Conservation (phyloP, 2,797 vertebrate species). For the Pangasius mekongensis region DNA sequence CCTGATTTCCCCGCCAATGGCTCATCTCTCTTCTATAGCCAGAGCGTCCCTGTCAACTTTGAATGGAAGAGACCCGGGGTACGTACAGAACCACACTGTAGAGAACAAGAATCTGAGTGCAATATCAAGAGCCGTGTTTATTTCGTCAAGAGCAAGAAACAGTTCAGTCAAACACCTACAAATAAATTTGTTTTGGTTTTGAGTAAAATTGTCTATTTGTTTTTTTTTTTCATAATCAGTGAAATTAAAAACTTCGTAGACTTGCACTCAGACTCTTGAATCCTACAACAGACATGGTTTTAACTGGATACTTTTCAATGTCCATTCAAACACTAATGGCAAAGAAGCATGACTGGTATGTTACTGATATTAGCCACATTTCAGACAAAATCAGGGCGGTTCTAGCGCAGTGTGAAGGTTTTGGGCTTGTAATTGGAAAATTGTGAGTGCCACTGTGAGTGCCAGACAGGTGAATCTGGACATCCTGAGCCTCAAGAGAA, state of each 20-base stretch:
- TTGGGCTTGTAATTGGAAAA: background rate
- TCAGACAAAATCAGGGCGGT: background rate
- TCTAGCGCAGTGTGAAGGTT: background rate
- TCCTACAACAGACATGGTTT: background rate
- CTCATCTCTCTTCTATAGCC: constrained; percentile 85
- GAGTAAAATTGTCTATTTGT: background rate
- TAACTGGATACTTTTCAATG: background rate
- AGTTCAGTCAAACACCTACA: background rate
- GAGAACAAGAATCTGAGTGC: too few relatives aligned
- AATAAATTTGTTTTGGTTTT: background rate
- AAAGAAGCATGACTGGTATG: background rate
- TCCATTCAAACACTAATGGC: background rate
- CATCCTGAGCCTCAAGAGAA: background rate
- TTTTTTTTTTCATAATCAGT: background rate
- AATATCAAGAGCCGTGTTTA: background rate
- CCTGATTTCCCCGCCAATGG: constrained; percentile 83
- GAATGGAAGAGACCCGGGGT: constrained; percentile 91
- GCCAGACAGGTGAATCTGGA: background rate
- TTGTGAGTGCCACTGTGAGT: background rate
- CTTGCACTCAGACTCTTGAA: background rate
- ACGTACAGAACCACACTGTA: constrained; percentile 54
- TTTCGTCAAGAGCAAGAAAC: background rate
- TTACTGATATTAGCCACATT: background rate
- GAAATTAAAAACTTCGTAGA: background rate
- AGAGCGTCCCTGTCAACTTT: constrained; percentile 81